Conservation (phyloP, 1,140 invertebrate species). For the Brachionus calyciflorus region DNA sequence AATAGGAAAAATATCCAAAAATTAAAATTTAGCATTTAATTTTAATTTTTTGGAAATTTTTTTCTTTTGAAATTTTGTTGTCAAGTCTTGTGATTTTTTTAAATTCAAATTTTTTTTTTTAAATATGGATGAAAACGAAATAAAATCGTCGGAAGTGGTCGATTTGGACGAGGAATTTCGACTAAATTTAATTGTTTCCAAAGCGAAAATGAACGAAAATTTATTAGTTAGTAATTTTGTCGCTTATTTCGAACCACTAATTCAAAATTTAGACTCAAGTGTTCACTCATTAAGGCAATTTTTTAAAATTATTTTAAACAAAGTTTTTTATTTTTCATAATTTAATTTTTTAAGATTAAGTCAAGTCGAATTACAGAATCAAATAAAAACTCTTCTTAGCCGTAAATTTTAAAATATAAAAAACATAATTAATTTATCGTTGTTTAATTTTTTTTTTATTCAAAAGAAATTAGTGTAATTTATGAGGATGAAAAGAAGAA, state of each 20-base stretch:
- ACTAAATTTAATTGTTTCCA: neutral
- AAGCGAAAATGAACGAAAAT: conserved; percentile 2
- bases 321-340: neutral
- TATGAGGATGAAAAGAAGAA: conserved; percentile 45
- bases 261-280: conserved; percentile 42
- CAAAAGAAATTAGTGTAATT: conserved; percentile 30
- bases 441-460: neutral
- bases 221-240: conserved; percentile 17
- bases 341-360: neutral
- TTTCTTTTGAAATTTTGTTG: no score
- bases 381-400: conserved; percentile 23
- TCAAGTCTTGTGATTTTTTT: neutral
- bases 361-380: conserved; percentile 11
- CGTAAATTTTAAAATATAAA: neutral
- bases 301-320: neutral
- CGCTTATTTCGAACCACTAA: conserved; percentile 32
- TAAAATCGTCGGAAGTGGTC: neutral
- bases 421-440: neutral
- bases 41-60: no score
- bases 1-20: no score
- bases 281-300: conserved; percentile 32
- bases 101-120: neutral
- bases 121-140: neutral
- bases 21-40: no score
- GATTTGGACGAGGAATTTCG: conserved; percentile 14